Evolutionary conservation across 1,140 invertebrate genomes (phyloP), one percentile per base, ranked within the genome.

Genomic region (Drosophila seguyi): DNA sequence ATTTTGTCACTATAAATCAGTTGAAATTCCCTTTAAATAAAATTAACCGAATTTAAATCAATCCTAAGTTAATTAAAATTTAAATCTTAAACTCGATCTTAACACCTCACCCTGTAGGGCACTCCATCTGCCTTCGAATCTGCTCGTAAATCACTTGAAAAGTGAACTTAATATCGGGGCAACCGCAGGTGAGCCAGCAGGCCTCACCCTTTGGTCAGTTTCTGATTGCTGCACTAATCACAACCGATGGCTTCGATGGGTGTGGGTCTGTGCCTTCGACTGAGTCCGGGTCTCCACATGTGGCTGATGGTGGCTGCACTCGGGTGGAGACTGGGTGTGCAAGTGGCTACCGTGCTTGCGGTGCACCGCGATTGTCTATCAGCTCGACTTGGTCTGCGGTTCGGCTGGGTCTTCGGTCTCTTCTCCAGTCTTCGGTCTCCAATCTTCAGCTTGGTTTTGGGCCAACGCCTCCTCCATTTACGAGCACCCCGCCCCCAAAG

Each of bases 181-280:
- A 75, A 45, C 65, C 71, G 68, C 81, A 76, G 57, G 57, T 41
- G 36, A 59, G 55, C 76, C 71, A 18, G 41, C 36, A 31, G 55
- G 48, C 47, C 81, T 62, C 65, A 71, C 81, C 81, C 81, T 62
- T 75, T 48, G 81, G 77, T 68, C 81, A 81, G 75, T 77, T 82
- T 85, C 82, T 82, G 82, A 87, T 82, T 85, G 83, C 83, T 45
- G 42, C 83, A 82, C 83, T 87, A 85, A 87, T 87, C 79, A 87
- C 79, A 67, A 68, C 45, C 68, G 34, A 53, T 14, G 72, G 62
- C 50, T 81, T 78, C 60, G 83, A 66, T 48, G 68, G 80, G 58
- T 34, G 63, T 58, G 53, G 11, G 11, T 13, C 42, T 20, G n/a
- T 8, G n/a, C 4, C 10, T 42, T 3, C 18, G 10, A 10, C 11